phyloP scores from a whole-genome alignment of 2,888 invertebrate species.

The Herminia tarsipennalis region DNA sequence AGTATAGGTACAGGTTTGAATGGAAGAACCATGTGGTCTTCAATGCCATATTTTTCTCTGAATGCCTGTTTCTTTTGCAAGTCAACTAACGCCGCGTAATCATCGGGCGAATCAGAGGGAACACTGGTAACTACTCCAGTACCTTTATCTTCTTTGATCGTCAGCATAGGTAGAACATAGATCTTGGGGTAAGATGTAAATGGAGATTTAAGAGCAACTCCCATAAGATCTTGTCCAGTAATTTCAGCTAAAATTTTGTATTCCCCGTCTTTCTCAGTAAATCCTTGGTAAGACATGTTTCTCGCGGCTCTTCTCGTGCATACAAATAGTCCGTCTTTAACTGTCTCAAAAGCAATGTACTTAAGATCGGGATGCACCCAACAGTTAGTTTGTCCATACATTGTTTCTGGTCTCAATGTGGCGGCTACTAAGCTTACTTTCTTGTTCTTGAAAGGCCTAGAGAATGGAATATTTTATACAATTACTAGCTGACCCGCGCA shows the following conservation, averaged over 20 bases:
- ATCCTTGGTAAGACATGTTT: slow-evolving; percentile 98
- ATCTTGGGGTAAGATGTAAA: slow-evolving; percentile 93
- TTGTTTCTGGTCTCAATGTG: slow-evolving; percentile 99
- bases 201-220: slow-evolving; percentile 93
- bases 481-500: too few relatives aligned
- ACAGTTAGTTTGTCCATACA: slow-evolving; percentile 99
- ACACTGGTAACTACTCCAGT: slow-evolving; percentile 99
- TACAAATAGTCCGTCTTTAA: slow-evolving; percentile 92
- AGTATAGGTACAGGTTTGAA: slow-evolving; percentile 93
- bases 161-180: slow-evolving; percentile 98
- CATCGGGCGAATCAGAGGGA: slow-evolving; percentile 99
- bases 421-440: slow-evolving; percentile 96
- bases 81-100: slow-evolving; percentile 97
- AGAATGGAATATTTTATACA: too few relatives aligned
- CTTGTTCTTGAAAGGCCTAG: slow-evolving; percentile 81
- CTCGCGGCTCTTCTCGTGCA: slow-evolving; percentile 95
- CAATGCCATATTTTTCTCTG: slow-evolving; percentile 96
- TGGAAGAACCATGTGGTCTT: slow-evolving; percentile 89
- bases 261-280: slow-evolving; percentile 92
- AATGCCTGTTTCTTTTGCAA: slow-evolving; percentile 97
- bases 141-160: slow-evolving; percentile 98
- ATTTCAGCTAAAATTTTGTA: slow-evolving; percentile 89
- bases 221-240: slow-evolving; percentile 92
- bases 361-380: slow-evolving; percentile 98
- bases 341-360: slow-evolving; percentile 94